Conservation (phyloP, 2,888 invertebrate species). For the Helobdella robusta region DNA sequence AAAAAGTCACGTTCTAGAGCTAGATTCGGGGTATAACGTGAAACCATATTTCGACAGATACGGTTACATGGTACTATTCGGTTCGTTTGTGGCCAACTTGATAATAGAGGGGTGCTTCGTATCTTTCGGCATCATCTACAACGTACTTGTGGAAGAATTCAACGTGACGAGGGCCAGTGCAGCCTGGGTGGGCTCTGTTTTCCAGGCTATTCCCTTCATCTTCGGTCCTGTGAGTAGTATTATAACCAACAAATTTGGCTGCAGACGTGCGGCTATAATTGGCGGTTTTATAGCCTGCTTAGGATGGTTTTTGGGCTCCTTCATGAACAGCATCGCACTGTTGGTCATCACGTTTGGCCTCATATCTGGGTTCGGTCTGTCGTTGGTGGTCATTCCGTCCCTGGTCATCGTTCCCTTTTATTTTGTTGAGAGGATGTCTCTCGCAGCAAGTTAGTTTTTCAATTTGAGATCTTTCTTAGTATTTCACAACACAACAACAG, state of each 20-base stretch:
- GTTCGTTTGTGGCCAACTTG: constrained; percentile 82
- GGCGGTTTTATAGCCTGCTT: constrained; percentile 43
- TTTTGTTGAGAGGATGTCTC: constrained; percentile 45
- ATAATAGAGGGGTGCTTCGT: constrained; percentile 85
- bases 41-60: no score
- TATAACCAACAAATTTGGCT: constrained; percentile 45
- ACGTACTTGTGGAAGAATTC: constrained; percentile 64
- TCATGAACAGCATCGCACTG: constrained; percentile 40
- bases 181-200: constrained; percentile 75
- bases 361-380: constrained; percentile 44
- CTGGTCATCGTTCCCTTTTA: constrained; percentile 47
- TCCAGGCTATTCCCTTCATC: constrained; percentile 77
- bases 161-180: constrained; percentile 51
- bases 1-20: neutral
- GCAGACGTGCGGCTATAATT: constrained; percentile 41
- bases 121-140: constrained; percentile 49
- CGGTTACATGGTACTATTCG: constrained; percentile 82
- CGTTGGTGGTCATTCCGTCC: constrained; percentile 46
- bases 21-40: no score
- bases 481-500: neutral
- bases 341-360: constrained; percentile 45
- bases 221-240: constrained; percentile 45
- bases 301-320: constrained; percentile 43
- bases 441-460: constrained; percentile 42
- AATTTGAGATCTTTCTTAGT: constrained; percentile 3